These are phyloP conservation scores for Crenichthys baileyi DNA, from an alignment of 2,797 vertebrate genomes.

Conservation along the genomic window DNA sequence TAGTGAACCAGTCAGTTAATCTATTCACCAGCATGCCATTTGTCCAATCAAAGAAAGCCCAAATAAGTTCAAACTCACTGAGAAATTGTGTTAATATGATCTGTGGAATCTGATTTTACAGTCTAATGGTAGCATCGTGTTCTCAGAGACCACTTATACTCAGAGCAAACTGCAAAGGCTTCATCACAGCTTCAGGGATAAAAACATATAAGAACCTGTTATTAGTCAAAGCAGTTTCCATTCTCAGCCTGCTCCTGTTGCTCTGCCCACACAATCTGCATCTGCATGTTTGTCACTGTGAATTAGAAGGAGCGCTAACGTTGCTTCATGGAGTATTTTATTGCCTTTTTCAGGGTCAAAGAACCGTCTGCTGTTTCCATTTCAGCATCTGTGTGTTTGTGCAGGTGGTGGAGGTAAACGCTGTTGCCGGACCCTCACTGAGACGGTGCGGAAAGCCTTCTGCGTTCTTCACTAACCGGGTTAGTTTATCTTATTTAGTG, in stretches of 20 bases:
- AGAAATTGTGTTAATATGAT: background rate
- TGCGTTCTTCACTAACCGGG: slow-evolving; percentile 59
- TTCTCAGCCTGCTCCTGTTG: background rate
- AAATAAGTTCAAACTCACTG: background rate
- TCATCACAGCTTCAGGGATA: background rate
- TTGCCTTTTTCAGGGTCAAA: slow-evolving; percentile 26
- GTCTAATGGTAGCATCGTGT: background rate
- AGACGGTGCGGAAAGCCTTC: slow-evolving; percentile 57
- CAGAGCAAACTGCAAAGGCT: slow-evolving; percentile 8
- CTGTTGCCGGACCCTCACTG: slow-evolving; percentile 30
- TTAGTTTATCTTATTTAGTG: slow-evolving; percentile 78
- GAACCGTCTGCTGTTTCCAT: slow-evolving; percentile 5
- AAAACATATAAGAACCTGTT: slow-evolving; percentile 1
- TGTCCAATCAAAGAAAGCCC: background rate
- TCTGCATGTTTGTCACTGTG: slow-evolving; percentile 22
- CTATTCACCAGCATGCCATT: background rate
- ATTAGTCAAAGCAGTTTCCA: slow-evolving; percentile 1
- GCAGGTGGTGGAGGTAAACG: slow-evolving; percentile 51
- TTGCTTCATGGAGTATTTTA: background rate
- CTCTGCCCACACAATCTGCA: slow-evolving; percentile 17
- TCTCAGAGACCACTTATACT: slow-evolving; percentile 10
- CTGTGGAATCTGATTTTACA: background rate
- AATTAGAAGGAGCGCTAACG: slow-evolving; percentile 1
- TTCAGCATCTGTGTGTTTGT: slow-evolving; percentile 14
- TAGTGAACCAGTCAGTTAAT: background rate